Evolutionary conservation across 2,113 vertebrate species (phyloP).

Genomic region (Plotosus lineatus): DNA sequence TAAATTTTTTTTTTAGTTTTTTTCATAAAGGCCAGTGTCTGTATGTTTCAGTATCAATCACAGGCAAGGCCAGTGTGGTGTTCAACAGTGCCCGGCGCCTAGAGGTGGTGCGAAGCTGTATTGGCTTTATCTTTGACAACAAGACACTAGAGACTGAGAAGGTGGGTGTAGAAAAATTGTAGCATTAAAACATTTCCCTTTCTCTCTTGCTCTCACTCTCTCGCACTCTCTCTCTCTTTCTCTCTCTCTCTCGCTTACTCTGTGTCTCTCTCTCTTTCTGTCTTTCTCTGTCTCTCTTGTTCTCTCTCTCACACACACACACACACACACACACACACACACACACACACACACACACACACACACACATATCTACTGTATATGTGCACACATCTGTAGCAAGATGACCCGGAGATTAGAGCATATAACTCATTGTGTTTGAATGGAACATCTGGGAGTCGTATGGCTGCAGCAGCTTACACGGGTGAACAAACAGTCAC

Average conservation of each 20-base stretch:
- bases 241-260: too few species aligned
- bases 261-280: too few species aligned
- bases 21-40: not conserved
- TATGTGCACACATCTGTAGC: constrained; percentile 28
- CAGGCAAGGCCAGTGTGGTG: constrained; percentile 83
- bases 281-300: too few species aligned
- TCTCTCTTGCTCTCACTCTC: too few species aligned
- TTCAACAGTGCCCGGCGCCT: constrained; percentile 97
- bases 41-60: constrained; percentile 82
- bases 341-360: constrained; percentile 3
- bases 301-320: too few species aligned
- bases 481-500: constrained; percentile 42
- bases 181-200: too few species aligned
- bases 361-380: constrained; percentile 29
- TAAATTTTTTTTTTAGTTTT: too few species aligned
- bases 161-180: constrained; percentile 65
- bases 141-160: constrained; percentile 97
- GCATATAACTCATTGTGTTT: constrained; percentile 16
- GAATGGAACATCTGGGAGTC: constrained; percentile 52
- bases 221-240: too few species aligned
- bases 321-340: constrained; percentile 51
- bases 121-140: constrained; percentile 94
- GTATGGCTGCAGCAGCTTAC: constrained; percentile 31
- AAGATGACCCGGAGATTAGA: constrained; percentile 33
- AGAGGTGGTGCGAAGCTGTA: constrained; percentile 95